Base-by-base conservation (phyloP, 2,113 vertebrate species). In the Corythaixoides concolor region DNA sequence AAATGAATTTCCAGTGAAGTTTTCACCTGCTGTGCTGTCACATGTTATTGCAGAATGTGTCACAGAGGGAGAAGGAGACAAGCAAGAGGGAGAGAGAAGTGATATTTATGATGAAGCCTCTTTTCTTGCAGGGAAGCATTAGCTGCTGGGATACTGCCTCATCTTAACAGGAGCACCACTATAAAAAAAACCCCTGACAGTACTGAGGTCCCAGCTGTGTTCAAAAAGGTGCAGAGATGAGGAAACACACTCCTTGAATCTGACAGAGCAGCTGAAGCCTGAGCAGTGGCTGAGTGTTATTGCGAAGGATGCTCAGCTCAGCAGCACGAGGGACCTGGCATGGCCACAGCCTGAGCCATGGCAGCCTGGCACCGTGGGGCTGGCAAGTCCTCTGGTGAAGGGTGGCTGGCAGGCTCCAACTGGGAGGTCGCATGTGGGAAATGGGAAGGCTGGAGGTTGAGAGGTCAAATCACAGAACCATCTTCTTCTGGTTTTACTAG, bases 1-100 rank as follows among this genome's bases (percentile, higher is more conserved):
- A 60, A 93, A 62, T 91, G 17, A 84, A 86, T 80, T 76, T 86
- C 60, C 52, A 41, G 70, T 50, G 55, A 77, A 58, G 53, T 90
- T 88, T 73, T 80, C 47, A 80, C 67, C 52, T 90, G 50, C 88
- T 95, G 52, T 84, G 72, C 59, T 91, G 70, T 93, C 78, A 83
- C 62, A n/a, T 47, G 53, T 35, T 85, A 63, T 66, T 91, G 47
- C 75, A 70, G 70, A 90, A 69, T 56, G 41, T 91, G 63, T 56
- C 6, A 3, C 53, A 41, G 74, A 77, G 37, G 28, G 28, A 58
- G 58, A 45, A 45, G 52, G 28, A 62, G 35, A 77, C 70, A 94
- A 67, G n/a, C 45, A 64, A 43, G 53, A 80, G 17, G n/a, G 28
- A 89, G 30, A 55, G 16, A 82, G 58, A 82, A 79, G 41, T 68